Conservation (phyloP, 2,888 invertebrate species). For the Acleris laterana region DNA sequence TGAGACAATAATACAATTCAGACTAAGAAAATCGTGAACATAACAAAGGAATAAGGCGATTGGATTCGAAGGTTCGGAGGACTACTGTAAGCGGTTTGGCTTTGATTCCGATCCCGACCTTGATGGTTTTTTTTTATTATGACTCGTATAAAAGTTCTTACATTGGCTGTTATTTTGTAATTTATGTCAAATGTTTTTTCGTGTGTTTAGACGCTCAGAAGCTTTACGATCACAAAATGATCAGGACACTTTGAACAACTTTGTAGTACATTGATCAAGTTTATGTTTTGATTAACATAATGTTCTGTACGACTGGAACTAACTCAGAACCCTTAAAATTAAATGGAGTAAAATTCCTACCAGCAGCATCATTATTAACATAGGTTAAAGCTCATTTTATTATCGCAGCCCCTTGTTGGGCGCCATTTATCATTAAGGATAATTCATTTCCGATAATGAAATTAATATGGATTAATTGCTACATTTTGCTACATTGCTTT, state of each 20-base stretch:
- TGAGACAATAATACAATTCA: slow-evolving; percentile 27
- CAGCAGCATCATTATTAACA: not conserved
- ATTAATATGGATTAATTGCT: not conserved
- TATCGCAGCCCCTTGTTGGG: slow-evolving; percentile 6
- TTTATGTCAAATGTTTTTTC: not conserved
- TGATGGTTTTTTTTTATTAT: slow-evolving; percentile 16
- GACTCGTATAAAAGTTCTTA: slow-evolving; percentile 5
- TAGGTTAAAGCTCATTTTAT: not conserved
- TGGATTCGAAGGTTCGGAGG: slow-evolving; percentile 8
- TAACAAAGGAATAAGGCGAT: slow-evolving; percentile 22
- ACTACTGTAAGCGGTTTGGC: slow-evolving; percentile 12
- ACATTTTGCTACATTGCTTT: not conserved
- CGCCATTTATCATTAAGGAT: slow-evolving; percentile 6
- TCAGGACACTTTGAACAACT: too few relatives aligned
- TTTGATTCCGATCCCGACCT: slow-evolving; percentile 12
- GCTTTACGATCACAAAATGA: too few relatives aligned
- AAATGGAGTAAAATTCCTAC: not conserved
- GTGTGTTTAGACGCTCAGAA: not conserved
- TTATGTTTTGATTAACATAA: too few relatives aligned
- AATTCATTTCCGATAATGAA: not conserved
- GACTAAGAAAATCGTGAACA: slow-evolving; percentile 10
- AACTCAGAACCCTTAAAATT: too few relatives aligned
- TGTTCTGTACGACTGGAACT: too few relatives aligned
- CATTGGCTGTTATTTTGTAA: not conserved
- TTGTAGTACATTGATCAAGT: too few relatives aligned